Percentiles rank a stretch among this genome's conserved stretches.
These are phyloP conservation scores for Protaetia brevitarsis DNA, from an alignment of 1,140 invertebrate species.

Conservation along the genomic window DNA sequence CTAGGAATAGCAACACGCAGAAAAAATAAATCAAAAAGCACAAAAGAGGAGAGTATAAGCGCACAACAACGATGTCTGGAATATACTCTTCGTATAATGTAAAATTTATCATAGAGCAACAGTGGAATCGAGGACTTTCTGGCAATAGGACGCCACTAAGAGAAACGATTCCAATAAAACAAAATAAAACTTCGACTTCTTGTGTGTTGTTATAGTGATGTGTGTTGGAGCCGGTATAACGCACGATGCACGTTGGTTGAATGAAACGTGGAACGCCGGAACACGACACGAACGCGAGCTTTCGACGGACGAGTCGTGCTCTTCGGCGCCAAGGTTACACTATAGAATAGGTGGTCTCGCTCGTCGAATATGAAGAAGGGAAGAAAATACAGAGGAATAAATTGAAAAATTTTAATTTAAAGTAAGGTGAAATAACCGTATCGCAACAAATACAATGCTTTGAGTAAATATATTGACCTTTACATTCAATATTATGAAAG, in stretches of 20 bases:
- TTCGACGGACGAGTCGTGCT: background rate
- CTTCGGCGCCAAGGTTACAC: constrained; percentile 3
- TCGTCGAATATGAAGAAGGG: background rate
- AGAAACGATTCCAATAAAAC: background rate
- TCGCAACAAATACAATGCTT: too few relatives aligned
- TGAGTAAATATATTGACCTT: too few relatives aligned
- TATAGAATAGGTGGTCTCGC: constrained; percentile 7
- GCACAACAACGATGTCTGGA: background rate
- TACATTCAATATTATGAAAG: too few relatives aligned
- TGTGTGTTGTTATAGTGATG: background rate
- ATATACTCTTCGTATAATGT: background rate
- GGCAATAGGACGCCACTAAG: background rate
- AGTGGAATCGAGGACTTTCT: background rate
- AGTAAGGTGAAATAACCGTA: too few relatives aligned
- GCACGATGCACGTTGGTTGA: constrained; percentile 2
- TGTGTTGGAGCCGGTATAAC: background rate
- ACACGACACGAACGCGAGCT: background rate
- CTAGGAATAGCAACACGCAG: too few relatives aligned
- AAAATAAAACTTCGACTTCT: background rate
- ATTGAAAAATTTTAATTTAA: too few relatives aligned
- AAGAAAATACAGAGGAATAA: too few relatives aligned
- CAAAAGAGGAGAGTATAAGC: background rate
- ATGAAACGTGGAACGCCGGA: constrained; percentile 7
- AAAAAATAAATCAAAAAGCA: background rate
- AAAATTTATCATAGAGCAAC: background rate